Conservation (phyloP, 2,113 vertebrate genomes). For the Neotragus moschatus region DNA sequence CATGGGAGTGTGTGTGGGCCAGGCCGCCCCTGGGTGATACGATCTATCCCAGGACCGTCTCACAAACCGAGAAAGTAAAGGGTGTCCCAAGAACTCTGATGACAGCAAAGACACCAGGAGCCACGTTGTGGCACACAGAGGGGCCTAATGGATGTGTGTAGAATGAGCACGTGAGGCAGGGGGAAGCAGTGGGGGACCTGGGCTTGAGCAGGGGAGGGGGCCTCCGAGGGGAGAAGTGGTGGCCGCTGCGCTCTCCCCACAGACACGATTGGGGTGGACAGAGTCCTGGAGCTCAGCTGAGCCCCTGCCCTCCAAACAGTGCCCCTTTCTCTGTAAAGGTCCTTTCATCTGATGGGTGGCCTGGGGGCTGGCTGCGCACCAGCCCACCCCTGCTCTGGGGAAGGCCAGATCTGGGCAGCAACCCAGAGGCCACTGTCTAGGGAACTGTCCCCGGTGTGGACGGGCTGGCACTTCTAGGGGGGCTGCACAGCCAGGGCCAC, state of each 20-base stretch:
- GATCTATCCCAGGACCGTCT: neutral
- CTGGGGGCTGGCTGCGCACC: neutral
- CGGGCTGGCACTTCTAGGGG: neutral
- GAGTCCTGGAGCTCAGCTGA: neutral
- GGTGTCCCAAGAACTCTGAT: neutral
- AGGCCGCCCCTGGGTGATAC: neutral
- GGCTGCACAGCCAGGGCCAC: neutral
- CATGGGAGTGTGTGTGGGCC: neutral
- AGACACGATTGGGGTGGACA: too few species aligned
- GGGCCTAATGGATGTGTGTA: fast-evolving
- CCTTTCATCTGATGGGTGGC: neutral
- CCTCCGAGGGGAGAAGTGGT: neutral
- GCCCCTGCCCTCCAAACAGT: neutral
- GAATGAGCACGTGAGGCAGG: neutral
- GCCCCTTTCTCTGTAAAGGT: neutral
- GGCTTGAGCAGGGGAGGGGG: neutral
- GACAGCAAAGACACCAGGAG: neutral
- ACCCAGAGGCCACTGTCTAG: neutral
- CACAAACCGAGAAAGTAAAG: neutral
- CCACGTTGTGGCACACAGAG: neutral
- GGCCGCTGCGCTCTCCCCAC: neutral
- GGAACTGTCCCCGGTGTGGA: neutral
- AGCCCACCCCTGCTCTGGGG: neutral
- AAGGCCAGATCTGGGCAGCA: neutral
- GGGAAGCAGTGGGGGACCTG: neutral